Percentiles rank a stretch among this genome's conserved stretches.
Conservation (phyloP, 2,888 invertebrate genomes). For the Drosophila leonis region DNA sequence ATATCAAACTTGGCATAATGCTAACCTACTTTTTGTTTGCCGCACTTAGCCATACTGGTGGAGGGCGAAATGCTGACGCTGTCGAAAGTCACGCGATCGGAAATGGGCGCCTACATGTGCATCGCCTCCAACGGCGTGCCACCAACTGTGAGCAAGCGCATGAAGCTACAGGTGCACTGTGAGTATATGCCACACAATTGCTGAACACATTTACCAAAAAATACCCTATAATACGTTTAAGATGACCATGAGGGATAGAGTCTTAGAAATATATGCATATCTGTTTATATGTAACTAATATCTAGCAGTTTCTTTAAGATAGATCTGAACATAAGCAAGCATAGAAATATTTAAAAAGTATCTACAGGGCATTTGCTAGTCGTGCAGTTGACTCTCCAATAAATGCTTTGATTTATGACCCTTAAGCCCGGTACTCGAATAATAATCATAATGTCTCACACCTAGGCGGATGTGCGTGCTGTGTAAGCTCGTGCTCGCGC, state of each 20-base stretch:
- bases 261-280: background rate
- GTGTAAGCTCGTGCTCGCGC: background rate
- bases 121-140: conserved; percentile 95
- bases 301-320: background rate
- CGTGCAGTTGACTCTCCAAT: conserved; percentile 27
- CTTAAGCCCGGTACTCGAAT: conserved; percentile 52
- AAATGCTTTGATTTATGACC: conserved; percentile 70
- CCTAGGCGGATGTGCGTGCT: conserved; percentile 51
- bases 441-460: conserved; percentile 49
- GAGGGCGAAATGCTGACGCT: conserved; percentile 93
- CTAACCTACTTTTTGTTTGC: background rate
- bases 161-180: conserved; percentile 97
- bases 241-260: too few relatives aligned
- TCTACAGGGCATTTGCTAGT: background rate
- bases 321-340: background rate
- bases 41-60: conserved; percentile 87
- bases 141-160: conserved; percentile 94
- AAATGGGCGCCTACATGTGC: conserved; percentile 95
- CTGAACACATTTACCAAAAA: background rate
- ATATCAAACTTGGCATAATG: conserved; percentile 33
- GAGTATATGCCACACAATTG: conserved; percentile 86
- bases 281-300: background rate
- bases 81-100: conserved; percentile 94
- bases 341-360: background rate
- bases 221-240: background rate